Base-by-base conservation (phyloP, 2,113 vertebrate genomes). In the Takifugu flavidus region DNA sequence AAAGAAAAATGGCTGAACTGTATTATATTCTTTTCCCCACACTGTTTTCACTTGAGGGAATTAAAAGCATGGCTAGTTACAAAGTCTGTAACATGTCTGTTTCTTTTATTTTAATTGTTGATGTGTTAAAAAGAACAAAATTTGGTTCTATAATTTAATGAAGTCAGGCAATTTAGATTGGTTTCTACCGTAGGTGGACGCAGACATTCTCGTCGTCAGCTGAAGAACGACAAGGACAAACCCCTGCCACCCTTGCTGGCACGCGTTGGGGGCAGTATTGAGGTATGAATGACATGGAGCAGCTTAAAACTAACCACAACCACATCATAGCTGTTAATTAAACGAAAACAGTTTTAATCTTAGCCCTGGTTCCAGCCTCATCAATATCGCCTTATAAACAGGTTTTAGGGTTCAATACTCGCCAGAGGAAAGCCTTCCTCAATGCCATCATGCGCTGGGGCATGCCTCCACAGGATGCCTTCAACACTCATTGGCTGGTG, bases 401-500 rank as follows among this genome's bases (percentile, higher is more conserved):
- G 97, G 96, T 99, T 15, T 92, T 99, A 0, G 97, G 97, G 34
- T 99, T 99, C 90, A 98, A 99, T 0, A 95, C 97, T 25, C 93
- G 97, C 0, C 96, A 99, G 87, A 91, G 96, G 72, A 99, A 99
- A 79, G 97, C 97, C 0, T 99, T 99, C 84, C 87, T 99, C 55
- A 99, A 98, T 0, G 96, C 97, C 57, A 98, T 99, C 86, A 98
- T 98, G 96, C 94, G 96, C 69, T 99, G 96, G 95, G 97, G 97
- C 4, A 99, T 99, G 97, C 97, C 97, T 0, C 97, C 97, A 2
- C 97, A 99, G 86, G 97, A 99, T 0, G 96, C 97, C 55, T 99
- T 99, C 91, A 98, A 97, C 88, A 98, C 96, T 3, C 96, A 99
- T 63, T 99, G 97, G 97, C 92, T 99, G 69, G 97, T 98, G 43